Conservation (phyloP, 2,888 invertebrate genomes). For the Ommatoiulus sabulosus region DNA sequence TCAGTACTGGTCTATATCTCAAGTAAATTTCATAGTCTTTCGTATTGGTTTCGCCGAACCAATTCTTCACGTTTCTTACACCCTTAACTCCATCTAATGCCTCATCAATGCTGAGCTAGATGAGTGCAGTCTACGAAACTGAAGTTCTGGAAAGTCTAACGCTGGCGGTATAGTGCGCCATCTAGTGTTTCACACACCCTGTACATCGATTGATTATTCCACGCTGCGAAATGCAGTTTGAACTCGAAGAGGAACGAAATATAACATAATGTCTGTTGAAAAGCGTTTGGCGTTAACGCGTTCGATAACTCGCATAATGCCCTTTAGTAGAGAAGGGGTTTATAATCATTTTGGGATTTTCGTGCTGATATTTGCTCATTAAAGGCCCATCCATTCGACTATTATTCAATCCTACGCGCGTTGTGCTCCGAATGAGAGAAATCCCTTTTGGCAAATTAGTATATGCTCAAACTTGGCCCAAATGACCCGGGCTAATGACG, state of each 20-base stretch:
- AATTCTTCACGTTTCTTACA: no score
- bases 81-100: no score
- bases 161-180: no score
- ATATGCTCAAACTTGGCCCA: background rate
- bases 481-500: background rate
- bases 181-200: background rate
- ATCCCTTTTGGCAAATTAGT: background rate
- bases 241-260: background rate
- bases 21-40: no score
- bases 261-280: background rate
- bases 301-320: background rate
- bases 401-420: background rate
- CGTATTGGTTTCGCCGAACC: no score
- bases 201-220: background rate
- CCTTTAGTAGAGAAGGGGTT: background rate
- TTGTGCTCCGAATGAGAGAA: background rate
- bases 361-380: background rate
- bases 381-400: background rate
- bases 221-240: background rate
- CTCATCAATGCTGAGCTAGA: no score
- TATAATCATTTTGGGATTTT: constrained; percentile 10
- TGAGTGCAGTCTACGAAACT: no score
- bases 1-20: no score
- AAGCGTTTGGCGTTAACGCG: background rate
- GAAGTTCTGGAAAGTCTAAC: no score